phyloP scores from a whole-genome alignment of 1,140 invertebrate genomes.

The Cyrtorhinus lividipennis region DNA sequence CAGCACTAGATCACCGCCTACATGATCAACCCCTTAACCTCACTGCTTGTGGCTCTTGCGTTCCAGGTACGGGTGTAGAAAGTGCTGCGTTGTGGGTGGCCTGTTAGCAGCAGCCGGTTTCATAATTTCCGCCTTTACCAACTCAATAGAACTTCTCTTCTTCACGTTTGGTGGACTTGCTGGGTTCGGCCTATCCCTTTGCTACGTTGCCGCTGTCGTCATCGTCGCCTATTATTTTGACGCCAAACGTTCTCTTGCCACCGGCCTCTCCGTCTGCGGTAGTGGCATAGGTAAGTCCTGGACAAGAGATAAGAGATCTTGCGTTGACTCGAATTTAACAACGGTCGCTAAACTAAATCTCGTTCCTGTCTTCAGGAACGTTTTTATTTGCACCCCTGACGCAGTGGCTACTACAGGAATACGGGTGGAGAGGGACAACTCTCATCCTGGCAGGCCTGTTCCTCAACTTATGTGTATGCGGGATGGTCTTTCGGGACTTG shows the following conservation, averaged over 20 bases:
- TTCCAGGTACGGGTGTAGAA: conserved; percentile 31
- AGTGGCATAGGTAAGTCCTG: conserved; percentile 51
- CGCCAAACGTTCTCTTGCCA: conserved; percentile 76
- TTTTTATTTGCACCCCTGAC: conserved; percentile 84
- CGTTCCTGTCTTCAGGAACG: conserved; percentile 47
- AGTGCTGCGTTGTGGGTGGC: conserved; percentile 39
- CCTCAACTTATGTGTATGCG: conserved; percentile 75
- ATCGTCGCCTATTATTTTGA: conserved; percentile 96
- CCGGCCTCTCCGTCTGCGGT: conserved; percentile 81
- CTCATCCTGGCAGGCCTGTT: conserved; percentile 70
- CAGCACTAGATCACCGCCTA: too few relatives aligned
- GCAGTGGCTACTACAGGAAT: conserved; percentile 55
- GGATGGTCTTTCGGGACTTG: conserved; percentile 66
- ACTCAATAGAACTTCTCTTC: conserved; percentile 62
- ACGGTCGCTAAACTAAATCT: too few relatives aligned
- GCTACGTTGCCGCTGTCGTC: conserved; percentile 79
- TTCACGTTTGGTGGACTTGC: conserved; percentile 74
- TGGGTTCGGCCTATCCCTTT: conserved; percentile 72
- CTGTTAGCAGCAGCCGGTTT: conserved; percentile 66
- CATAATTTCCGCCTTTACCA: conserved; percentile 58
- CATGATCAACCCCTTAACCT: too few relatives aligned
- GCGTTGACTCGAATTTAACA: too few relatives aligned
- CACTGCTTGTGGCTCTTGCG: too few relatives aligned
- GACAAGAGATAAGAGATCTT: too few relatives aligned
- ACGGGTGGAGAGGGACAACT: conserved; percentile 72